Percentiles rank a stretch among this genome's conserved stretches.
Evolutionary conservation across 2,888 invertebrate species (phyloP).

Genomic region (Cacoxenus indagator): DNA sequence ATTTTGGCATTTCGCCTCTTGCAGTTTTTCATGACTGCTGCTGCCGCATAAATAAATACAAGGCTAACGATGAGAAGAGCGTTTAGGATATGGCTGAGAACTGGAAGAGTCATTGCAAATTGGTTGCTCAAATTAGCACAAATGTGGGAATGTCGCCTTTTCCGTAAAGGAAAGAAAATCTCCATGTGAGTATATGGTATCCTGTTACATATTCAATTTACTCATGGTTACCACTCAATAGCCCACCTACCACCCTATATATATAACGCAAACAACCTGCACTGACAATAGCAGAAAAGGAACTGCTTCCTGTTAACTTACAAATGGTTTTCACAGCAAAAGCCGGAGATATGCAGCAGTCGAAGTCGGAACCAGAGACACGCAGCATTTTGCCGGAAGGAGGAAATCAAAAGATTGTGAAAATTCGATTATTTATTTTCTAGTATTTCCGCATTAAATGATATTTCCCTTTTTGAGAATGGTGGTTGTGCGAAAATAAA

Average conservation of each 20-base stretch:
- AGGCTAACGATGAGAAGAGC: too few species aligned
- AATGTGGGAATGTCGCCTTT: too few species aligned
- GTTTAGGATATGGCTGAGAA: too few species aligned
- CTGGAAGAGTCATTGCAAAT: too few species aligned
- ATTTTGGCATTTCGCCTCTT: conserved; percentile 46
- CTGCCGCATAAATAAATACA: background rate
- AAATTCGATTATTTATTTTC: conserved; percentile 65
- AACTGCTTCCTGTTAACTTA: background rate
- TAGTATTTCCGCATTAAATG: conserved; percentile 47
- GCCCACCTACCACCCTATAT: background rate
- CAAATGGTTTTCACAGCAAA: background rate
- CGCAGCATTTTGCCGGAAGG: background rate
- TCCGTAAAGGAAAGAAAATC: too few species aligned
- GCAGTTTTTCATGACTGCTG: background rate
- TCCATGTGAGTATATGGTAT: too few species aligned
- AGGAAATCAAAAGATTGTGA: conserved; percentile 47
- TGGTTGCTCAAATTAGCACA: too few species aligned
- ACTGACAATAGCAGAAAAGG: background rate
- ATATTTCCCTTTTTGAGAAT: conserved; percentile 55
- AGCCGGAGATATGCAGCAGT: background rate
- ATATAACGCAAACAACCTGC: background rate
- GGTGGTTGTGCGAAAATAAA: too few species aligned
- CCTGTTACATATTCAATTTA: too few species aligned
- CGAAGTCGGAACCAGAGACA: background rate
- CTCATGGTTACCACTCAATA: background rate